These are phyloP conservation scores for Pantherophis vulpinus DNA, from an alignment of 2,797 vertebrate species.

Conservation along the genomic window DNA sequence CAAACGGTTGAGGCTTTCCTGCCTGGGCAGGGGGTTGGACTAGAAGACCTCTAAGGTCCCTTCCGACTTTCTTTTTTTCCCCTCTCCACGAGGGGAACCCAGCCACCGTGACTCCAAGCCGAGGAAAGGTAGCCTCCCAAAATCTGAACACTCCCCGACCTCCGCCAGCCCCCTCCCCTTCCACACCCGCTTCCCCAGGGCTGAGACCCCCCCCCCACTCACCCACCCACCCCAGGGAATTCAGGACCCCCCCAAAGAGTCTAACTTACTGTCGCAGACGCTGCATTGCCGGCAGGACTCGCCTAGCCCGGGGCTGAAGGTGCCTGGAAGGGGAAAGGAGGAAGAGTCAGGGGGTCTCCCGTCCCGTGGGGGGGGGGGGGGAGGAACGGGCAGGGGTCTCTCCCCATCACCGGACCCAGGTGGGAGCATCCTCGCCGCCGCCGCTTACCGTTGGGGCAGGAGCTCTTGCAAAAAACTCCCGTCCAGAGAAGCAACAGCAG, in stretches of 20 bases:
- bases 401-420: background rate
- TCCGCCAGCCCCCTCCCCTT: background rate
- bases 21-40: background rate
- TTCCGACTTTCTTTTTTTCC: background rate
- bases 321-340: background rate
- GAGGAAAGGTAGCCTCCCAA: background rate
- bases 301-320: rapidly evolving
- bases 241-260: background rate
- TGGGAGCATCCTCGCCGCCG: background rate
- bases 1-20: too few species aligned
- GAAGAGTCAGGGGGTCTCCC: too few species aligned
- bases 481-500: background rate
- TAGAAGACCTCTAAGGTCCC: background rate
- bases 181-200: background rate
- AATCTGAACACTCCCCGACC: too few species aligned
- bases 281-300: background rate
- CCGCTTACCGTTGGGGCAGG: background rate
- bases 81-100: too few species aligned
- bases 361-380: background rate
- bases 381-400: background rate
- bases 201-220: background rate
- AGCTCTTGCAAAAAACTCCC: rapidly evolving
- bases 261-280: background rate
- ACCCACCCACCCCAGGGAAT: too few species aligned
- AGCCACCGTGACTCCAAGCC: too few species aligned